Conservation (phyloP, 2,113 vertebrate genomes). For the Tragelaphus buxtoni region DNA sequence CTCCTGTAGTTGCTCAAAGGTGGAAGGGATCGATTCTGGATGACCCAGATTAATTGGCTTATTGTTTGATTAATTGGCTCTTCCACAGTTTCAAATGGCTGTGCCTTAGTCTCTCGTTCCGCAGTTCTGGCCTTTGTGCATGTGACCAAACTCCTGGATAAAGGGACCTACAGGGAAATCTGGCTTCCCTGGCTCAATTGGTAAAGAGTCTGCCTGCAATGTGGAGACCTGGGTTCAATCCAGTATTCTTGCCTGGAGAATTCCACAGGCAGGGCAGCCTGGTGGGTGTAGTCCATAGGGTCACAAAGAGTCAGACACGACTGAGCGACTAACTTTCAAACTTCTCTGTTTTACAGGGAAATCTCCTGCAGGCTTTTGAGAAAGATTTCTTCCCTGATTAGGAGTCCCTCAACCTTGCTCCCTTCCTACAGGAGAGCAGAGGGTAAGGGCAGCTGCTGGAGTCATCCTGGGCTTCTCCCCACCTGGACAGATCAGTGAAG, state of each 20-base stretch:
- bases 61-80: neutral
- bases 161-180: neutral
- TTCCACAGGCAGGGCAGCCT: neutral
- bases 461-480: neutral
- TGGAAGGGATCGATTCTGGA: neutral
- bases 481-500: accelerated
- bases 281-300: neutral
- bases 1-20: neutral
- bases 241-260: neutral
- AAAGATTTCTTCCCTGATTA: neutral
- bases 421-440: neutral
- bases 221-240: neutral
- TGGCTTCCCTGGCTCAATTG: neutral
- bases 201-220: neutral
- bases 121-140: neutral
- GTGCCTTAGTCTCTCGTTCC: neutral
- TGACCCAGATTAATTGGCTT: neutral
- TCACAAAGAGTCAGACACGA: neutral
- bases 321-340: neutral
- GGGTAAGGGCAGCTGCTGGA: accelerated
- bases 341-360: neutral
- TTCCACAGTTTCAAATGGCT: neutral
- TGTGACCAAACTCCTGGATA: neutral
- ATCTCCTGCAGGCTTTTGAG: neutral
- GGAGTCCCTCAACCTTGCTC: neutral